Conservation (phyloP, 2,888 invertebrate species). For the Campaea margaritaria region DNA sequence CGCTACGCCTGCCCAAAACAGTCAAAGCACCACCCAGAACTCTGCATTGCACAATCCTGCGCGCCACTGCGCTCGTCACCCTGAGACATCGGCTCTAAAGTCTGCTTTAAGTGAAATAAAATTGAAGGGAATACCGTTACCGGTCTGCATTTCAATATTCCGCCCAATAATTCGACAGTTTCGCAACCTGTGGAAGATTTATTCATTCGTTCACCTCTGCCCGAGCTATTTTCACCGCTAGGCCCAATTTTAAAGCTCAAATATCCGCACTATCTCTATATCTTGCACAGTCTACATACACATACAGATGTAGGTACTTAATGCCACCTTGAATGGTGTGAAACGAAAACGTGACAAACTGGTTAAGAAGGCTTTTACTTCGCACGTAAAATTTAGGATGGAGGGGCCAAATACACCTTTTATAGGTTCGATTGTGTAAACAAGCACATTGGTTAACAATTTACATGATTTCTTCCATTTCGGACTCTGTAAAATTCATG, state of each 20-base stretch:
- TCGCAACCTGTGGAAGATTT: background rate
- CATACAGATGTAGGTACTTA: background rate
- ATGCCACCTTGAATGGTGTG: conserved; percentile 24
- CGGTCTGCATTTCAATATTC: background rate
- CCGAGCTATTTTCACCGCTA: background rate
- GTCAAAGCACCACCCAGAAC: no score
- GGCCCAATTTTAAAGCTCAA: background rate
- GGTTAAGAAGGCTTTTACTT: conserved; percentile 22
- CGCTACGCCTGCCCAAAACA: no score
- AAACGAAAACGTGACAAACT: conserved; percentile 10
- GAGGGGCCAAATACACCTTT: background rate
- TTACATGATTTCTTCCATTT: no score
- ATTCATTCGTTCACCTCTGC: conserved; percentile 10
- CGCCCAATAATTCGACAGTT: background rate
- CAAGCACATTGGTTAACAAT: no score
- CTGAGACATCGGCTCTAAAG: no score
- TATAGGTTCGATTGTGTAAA: no score
- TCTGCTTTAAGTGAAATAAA: background rate
- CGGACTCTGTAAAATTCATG: no score
- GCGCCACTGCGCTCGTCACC: no score
- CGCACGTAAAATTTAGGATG: conserved; percentile 6
- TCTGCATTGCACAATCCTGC: no score
- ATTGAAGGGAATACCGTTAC: background rate
- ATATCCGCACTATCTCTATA: no score
- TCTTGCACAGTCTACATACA: no score